Conservation (phyloP, 2,888 invertebrate species). For the Chrysodeixis includens region DNA sequence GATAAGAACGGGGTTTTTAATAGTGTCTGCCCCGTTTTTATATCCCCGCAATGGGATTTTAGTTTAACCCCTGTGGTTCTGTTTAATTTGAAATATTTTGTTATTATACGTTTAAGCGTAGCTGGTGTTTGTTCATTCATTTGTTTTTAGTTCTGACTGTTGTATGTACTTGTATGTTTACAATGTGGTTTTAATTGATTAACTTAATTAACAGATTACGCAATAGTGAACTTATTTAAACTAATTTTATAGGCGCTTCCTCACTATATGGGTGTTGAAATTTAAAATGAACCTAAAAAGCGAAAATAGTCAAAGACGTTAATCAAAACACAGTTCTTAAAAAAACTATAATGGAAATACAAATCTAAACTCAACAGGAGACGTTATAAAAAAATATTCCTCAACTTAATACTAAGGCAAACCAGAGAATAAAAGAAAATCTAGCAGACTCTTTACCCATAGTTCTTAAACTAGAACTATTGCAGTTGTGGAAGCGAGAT, state of each 20-base stretch:
- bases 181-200: too few species aligned
- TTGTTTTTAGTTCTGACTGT: background rate
- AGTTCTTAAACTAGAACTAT: too few species aligned
- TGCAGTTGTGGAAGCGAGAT: too few species aligned
- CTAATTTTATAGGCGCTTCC: background rate
- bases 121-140: background rate
- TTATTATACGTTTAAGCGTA: conserved; percentile 16
- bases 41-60: conserved; percentile 38
- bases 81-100: conserved; percentile 45
- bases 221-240: too few species aligned
- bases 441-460: conserved; percentile 26
- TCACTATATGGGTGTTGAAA: too few species aligned
- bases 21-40: conserved; percentile 57
- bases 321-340: too few species aligned
- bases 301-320: too few species aligned
- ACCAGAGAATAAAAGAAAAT: conserved; percentile 47
- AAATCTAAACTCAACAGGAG: conserved; percentile 23
- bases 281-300: too few species aligned
- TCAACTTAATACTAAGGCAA: conserved; percentile 31
- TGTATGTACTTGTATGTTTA: too few species aligned
- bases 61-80: conserved; percentile 24
- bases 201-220: too few species aligned
- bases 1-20: conserved; percentile 65
- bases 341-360: too few species aligned
- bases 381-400: conserved; percentile 43